A percentile compares a stretch with the other conserved stretches of the same genome.
These are phyloP conservation scores for Apodemus speciosus DNA, from an alignment of 2,113 vertebrate genomes.

Conservation along the genomic window DNA sequence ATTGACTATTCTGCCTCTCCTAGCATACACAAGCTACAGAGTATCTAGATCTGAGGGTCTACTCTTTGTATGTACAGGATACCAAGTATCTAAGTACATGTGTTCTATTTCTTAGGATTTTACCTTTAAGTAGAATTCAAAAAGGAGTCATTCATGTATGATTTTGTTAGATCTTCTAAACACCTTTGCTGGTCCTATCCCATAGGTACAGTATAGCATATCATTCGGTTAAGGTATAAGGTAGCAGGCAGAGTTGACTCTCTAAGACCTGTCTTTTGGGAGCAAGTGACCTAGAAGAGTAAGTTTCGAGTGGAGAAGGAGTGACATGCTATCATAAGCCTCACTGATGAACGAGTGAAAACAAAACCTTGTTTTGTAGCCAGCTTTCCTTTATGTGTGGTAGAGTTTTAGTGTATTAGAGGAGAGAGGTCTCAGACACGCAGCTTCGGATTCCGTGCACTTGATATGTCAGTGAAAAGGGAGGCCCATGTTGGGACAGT, in stretches of 20 bases:
- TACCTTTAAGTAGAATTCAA: neutral
- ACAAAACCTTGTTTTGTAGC: neutral
- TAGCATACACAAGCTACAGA: neutral
- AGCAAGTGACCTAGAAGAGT: constrained; percentile 3
- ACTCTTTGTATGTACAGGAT: neutral
- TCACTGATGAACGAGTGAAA: neutral
- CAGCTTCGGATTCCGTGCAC: neutral
- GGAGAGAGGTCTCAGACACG: neutral
- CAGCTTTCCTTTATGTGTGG: neutral
- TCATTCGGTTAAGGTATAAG: neutral
- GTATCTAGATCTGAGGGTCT: neutral
- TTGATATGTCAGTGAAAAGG: neutral
- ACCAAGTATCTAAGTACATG: neutral
- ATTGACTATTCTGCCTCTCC: neutral
- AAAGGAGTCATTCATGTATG: neutral
- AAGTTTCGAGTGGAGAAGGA: too few relatives aligned
- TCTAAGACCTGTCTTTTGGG: neutral
- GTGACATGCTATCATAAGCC: neutral
- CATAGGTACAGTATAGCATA: neutral
- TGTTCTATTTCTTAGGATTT: neutral
- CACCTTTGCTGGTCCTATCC: neutral
- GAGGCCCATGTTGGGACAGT: neutral
- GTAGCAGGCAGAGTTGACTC: constrained; percentile 20
- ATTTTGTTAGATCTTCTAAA: neutral
- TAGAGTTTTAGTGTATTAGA: constrained; percentile 14